Evolutionary conservation across 1,140 invertebrate genomes (phyloP), one percentile per base, ranked within the genome.

Genomic region (Ptiloglossa arizonensis): DNA sequence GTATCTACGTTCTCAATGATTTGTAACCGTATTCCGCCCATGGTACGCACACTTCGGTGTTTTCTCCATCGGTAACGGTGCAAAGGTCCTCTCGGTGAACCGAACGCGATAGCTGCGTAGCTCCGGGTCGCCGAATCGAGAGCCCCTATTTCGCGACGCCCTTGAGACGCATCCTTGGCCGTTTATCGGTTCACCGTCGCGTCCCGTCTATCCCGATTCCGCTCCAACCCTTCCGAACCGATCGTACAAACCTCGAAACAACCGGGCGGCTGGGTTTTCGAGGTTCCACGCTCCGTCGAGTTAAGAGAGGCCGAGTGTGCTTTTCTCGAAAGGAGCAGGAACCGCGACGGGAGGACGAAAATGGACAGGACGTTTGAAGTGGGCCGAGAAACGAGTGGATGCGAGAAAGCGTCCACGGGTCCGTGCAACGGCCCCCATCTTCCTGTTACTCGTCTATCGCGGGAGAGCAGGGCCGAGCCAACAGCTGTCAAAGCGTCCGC

Each of bases 401-500:
- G 50, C 67, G 77, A 71, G 68, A 77, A 74, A 79, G 66, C 63
- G 67, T 79, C 75, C 60, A 59, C 79, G 38, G 52, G 46, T 9
- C 27, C 22, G 41, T 69, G 57, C 52, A 72, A 41, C 41, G 62
- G 60, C 48, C 74, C 74, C 74, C 74, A 50, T 82, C n/a, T n/a
- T n/a, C 80, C 63, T 64, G 74, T 78, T 82, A n/a, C 80, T 78
- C 54, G 63, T 79, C 68, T 82, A 67, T 78, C 54, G 24, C 17
- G 29, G n/a, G 46, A 22, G 41, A 83, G 60, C 56, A 60, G 60
- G 56, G 77, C 67, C 78, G 78, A 74, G 27, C 71, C 69, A 86
- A 86, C 86, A 87, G 86, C 84, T 87, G 82, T 86, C 86, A 87
- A 87, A 87, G 81, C 85, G 68, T 86, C 76, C 73, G 80, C 67